These are phyloP conservation scores for Chamaea fasciata DNA, from an alignment of 2,113 vertebrate species.

Conservation along the genomic window DNA sequence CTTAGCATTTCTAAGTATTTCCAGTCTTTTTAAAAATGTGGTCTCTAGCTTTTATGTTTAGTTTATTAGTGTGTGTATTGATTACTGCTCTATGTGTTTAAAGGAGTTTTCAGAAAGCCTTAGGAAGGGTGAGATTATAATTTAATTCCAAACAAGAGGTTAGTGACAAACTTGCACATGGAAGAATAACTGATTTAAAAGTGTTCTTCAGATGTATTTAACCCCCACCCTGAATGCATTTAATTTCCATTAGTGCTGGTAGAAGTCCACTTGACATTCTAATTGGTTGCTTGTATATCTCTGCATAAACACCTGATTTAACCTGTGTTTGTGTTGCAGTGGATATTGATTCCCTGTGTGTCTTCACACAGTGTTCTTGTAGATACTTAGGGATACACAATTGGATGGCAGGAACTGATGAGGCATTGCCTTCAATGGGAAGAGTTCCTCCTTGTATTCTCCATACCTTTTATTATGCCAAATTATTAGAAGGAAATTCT, in stretches of 20 bases:
- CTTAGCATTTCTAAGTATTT: neutral
- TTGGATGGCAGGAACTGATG: neutral
- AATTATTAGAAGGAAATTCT: neutral
- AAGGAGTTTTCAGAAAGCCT: neutral
- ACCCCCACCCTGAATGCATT: accelerated
- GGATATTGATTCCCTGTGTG: neutral
- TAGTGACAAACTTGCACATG: neutral
- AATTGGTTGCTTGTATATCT: neutral
- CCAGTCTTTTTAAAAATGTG: neutral
- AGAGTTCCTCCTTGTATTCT: neutral
- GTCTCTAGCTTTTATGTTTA: neutral
- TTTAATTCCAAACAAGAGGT: neutral
- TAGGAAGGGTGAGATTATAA: neutral
- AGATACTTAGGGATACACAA: neutral
- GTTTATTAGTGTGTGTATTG: neutral
- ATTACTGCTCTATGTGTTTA: neutral
- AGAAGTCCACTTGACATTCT: neutral
- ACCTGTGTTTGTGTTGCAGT: neutral
- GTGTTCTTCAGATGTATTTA: neutral
- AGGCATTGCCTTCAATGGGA: neutral
- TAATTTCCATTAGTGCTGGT: neutral
- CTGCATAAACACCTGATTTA: neutral
- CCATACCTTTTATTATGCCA: neutral
- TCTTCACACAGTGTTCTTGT: neutral
- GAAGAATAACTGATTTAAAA: neutral